Evolutionary conservation across 2,888 invertebrate genomes (phyloP), one percentile per base, ranked within the genome.

Genomic region (Spisula solida): DNA sequence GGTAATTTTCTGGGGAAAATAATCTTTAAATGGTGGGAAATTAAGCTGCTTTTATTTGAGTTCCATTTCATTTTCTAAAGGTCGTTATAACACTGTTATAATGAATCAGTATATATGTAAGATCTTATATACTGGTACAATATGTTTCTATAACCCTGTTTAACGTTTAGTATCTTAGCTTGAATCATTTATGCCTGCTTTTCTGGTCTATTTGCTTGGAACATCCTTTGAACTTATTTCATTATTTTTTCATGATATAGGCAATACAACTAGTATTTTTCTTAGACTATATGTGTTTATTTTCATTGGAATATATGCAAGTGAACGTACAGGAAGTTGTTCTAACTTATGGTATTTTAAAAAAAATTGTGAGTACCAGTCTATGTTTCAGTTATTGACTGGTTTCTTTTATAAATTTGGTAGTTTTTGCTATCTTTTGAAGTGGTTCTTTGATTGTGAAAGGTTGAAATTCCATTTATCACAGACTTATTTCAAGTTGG

Each of bases 301-400:
- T 75, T 25, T 75, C 25, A 16, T 75, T 75, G 75, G 75, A 75
- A 75, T 34, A 75, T 34, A 16, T 31, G 16, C 14, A 75, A 34
- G 75, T 75, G 75, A 18, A 75, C 16, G 41, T 41, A 8, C 2
- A 41, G 41, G 29, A 31, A 75, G 41, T 34, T 75, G 16, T 75
- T 75, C 25, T 75, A 31, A 75, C 16, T 75, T 75, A 2, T 18
- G 25, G 34, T 60, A 60, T 60, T 60, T 60, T n/a, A 2, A 6
- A 60, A 25, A 25, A 70, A 75, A 34, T 2, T 75, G 31, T 75
- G 34, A 75, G 75, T 34, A 75, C 75, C 75, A 75, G 75, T 75
- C 75, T 31, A 31, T 5, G 16, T 75, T 75, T 75, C 5, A 31
- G 31, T 31, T 75, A 34, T 75, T 75, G 31, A 75, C 75, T 75